Evolutionary conservation across 2,113 vertebrate genomes (phyloP), one percentile per base, ranked within the genome.

Genomic region (Paedocypris sp.): DNA sequence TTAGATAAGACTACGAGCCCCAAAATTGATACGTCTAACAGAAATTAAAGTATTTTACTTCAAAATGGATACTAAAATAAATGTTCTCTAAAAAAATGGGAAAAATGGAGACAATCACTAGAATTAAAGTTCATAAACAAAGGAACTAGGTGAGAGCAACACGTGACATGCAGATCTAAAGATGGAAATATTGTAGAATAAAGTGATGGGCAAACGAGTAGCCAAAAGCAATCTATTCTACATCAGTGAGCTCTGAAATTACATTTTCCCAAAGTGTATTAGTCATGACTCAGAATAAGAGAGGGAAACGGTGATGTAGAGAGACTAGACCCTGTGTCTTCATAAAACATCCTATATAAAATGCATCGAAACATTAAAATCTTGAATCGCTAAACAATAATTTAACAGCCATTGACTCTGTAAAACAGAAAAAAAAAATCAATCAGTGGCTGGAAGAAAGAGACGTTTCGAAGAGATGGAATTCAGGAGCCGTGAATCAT

Each of bases 211-310:
- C 66, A 72, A 74, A 73, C 42, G 33, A 57, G 48, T n/a, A 46
- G 74, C 80, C 72, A 74, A 69, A 62, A 65, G 68, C 68, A 58
- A 78, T 82, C 70, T 76, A 79, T 75, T 80, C 67, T 73, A 61
- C 75, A 60, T 76, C 69, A 70, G 56, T 32, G 47, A 68, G 69
- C 73, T 43, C 66, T 56, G 42, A 76, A 79, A 85, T 80, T 36
- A 73, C 62, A 71, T 83, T 66, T 76, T 76, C 69, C 69, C 66
- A 71, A 75, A 73, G 67, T 72, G 70, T 72, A 70, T 72, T 33
- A 71, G 73, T 74, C 47, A 66, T 79, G 76, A 83, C 72, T 66
- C 67, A 41, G 25, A 64, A 57, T n/a, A 31, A 28, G 9, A 35
- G 36, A 33, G 19, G 7, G 23, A 31, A 22, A 42, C 46, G 12